A percentile compares a stretch with the other conserved stretches of the same genome.
Evolutionary conservation across 2,113 vertebrate genomes (phyloP).

Genomic region (Struthio camelus): DNA sequence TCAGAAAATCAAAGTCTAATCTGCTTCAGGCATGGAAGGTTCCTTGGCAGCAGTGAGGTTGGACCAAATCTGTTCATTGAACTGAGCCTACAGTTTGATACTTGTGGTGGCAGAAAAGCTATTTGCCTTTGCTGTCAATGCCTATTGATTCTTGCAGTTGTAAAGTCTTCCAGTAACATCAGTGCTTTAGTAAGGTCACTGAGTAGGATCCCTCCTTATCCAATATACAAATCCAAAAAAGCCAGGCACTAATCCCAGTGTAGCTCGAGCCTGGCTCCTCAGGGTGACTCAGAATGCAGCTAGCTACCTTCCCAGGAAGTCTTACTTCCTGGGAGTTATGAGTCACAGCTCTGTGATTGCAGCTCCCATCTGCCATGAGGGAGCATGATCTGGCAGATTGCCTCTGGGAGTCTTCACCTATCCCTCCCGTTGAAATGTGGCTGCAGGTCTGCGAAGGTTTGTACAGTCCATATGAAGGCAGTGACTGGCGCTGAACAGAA

Average conservation of each 20-base stretch:
- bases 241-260: background rate
- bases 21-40: background rate
- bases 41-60: background rate
- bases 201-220: background rate
- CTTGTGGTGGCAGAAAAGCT: background rate
- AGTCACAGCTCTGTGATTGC: background rate
- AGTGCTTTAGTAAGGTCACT: background rate
- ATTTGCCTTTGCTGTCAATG: background rate
- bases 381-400: fast-evolving
- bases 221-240: background rate
- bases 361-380: background rate
- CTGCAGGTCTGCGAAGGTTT: background rate
- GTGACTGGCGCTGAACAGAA: background rate
- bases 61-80: background rate
- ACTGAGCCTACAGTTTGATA: background rate
- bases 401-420: background rate
- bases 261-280: background rate
- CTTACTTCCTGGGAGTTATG: background rate
- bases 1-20: background rate
- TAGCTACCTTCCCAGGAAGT: fast-evolving
- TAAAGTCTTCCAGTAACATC: background rate
- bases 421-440: background rate
- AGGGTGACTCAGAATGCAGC: fast-evolving
- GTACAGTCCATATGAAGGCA: background rate
- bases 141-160: background rate